Conservation (phyloP, 2,797 vertebrate species). For the Australoheros facetus region DNA sequence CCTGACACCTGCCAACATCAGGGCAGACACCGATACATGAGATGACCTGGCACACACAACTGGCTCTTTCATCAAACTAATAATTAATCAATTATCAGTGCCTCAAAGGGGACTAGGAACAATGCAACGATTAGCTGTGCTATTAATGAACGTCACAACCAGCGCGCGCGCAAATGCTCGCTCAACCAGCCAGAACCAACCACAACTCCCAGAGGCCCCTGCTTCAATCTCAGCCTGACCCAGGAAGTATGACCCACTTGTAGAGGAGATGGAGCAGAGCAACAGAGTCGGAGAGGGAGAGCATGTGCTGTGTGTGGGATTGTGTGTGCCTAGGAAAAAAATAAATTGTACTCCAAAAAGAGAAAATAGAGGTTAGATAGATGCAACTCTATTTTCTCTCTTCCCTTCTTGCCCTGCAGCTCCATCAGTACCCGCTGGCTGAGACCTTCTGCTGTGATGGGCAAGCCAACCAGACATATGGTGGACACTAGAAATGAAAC, state of each 20-base stretch:
- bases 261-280: slow-evolving; percentile 42
- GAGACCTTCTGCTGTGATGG: slow-evolving; percentile 69
- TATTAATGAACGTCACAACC: slow-evolving; percentile 57
- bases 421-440: slow-evolving; percentile 51
- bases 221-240: slow-evolving; percentile 68
- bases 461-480: slow-evolving; percentile 79
- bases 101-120: slow-evolving; percentile 50
- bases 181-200: slow-evolving; percentile 48
- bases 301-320: not conserved
- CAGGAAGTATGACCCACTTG: slow-evolving; percentile 77
- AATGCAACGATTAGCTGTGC: slow-evolving; percentile 58
- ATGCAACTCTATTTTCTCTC: slow-evolving; percentile 47
- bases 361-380: slow-evolving; percentile 49
- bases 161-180: slow-evolving; percentile 1
- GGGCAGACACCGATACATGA: not conserved
- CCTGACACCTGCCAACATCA: slow-evolving; percentile 31
- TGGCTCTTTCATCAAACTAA: slow-evolving; percentile 62
- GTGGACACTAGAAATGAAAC: slow-evolving; percentile 45
- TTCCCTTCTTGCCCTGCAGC: slow-evolving; percentile 44
- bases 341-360: not conserved
- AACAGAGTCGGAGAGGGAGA: not conserved
- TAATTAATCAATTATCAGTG: slow-evolving; percentile 59
- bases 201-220: slow-evolving; percentile 58
- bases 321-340: not conserved
- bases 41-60: slow-evolving; percentile 47